Evolutionary conservation across 2,797 vertebrate species (phyloP).

Genomic region (Adelosebastes latens): DNA sequence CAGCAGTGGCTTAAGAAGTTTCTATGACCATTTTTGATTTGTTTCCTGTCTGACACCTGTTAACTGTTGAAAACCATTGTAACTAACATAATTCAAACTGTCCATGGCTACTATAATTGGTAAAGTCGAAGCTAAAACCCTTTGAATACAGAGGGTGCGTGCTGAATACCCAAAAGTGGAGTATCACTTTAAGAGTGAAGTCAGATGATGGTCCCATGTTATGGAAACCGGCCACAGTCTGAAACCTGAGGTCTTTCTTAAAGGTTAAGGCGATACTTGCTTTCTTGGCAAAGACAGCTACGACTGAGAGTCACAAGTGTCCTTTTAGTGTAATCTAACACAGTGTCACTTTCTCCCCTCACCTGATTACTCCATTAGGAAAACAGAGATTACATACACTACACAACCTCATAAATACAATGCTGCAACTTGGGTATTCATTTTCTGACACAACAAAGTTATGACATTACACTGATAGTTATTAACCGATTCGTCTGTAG

Average conservation of each 20-base stretch:
- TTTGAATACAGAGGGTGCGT: background rate
- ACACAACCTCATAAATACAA: background rate
- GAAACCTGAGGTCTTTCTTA: slow-evolving; percentile 43
- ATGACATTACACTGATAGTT: background rate
- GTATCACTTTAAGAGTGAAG: slow-evolving; percentile 26
- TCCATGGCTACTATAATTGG: background rate
- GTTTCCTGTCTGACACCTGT: background rate
- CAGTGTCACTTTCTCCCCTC: slow-evolving; percentile 21
- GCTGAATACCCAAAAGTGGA: background rate
- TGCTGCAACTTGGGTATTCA: background rate
- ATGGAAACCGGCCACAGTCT: slow-evolving; percentile 39
- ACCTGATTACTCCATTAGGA: slow-evolving; percentile 21
- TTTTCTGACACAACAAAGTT: background rate
- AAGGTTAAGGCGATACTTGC: slow-evolving; percentile 35
- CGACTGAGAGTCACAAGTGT: slow-evolving; percentile 41
- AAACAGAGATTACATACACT: background rate
- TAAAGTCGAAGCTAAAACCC: background rate
- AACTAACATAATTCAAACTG: background rate
- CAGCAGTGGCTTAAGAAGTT: background rate
- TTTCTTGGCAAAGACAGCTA: slow-evolving; percentile 23
- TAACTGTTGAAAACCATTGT: background rate
- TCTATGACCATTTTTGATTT: background rate
- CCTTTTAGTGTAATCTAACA: slow-evolving; percentile 38
- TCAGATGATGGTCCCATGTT: slow-evolving; percentile 26
- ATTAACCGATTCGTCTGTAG: slow-evolving; percentile 6